Evolutionary conservation across 2,888 invertebrate genomes (phyloP).

Genomic region (Brassicogethes aeneus): DNA sequence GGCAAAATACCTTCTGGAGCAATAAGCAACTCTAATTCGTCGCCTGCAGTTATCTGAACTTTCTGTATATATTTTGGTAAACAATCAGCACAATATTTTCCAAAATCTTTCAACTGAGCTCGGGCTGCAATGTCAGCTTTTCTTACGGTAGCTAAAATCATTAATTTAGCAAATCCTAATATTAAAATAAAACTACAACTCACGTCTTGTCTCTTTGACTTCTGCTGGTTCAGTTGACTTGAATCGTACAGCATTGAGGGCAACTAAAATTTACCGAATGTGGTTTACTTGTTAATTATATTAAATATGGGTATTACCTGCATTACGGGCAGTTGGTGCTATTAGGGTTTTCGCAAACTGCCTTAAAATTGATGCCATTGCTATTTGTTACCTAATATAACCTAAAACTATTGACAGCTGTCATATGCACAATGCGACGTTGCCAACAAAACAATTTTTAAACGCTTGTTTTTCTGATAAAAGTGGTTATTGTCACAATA

Average conservation of each 20-base stretch:
- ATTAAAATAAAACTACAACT: background rate
- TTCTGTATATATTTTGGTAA: constrained; percentile 93
- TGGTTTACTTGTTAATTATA: background rate
- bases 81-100: constrained; percentile 85
- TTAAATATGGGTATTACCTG: constrained; percentile 2
- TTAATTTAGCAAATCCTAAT: background rate
- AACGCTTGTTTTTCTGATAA: too few relatives aligned
- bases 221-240: constrained; percentile 3
- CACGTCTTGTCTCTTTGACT: constrained; percentile 3
- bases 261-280: background rate
- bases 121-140: constrained; percentile 29
- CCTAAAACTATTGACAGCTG: background rate
- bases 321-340: constrained; percentile 1
- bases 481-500: too few relatives aligned
- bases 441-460: too few relatives aligned
- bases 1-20: constrained; percentile 90
- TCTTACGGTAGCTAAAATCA: constrained; percentile 35
- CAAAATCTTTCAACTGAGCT: constrained; percentile 54
- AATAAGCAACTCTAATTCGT: constrained; percentile 87
- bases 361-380: constrained; percentile 4
- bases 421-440: background rate
- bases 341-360: background rate
- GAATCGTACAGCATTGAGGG: background rate
- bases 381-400: constrained; percentile 2
- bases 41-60: constrained; percentile 75